Base-by-base conservation (phyloP, 2,113 vertebrate genomes). In the Alexandromys fortis region DNA sequence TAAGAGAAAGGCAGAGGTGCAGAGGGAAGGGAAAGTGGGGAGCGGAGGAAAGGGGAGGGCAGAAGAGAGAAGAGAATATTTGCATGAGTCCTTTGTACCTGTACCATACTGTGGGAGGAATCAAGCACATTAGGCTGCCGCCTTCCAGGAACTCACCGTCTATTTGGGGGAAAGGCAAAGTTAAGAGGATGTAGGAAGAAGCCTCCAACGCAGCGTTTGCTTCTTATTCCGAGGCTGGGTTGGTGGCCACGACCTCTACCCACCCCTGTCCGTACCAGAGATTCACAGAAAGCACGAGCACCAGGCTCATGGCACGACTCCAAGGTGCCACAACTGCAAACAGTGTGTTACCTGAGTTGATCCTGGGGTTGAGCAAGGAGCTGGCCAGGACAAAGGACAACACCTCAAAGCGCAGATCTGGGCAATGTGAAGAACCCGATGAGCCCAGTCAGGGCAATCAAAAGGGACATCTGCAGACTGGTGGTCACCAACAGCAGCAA, bases 1-100 rank as follows among this genome's bases (percentile, higher is more conserved):
- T 7, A 42, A 63, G 24, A 65, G 38, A 85, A 16, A 83, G 13
- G 14, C 24, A 49, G 42, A 77, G 68, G 16, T 70, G 14, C 38
- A 33, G n/a, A 30, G 26, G 16, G 24, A 28, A 26, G 14, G 76
- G 76, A 16, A 22, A 49, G 68, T 22, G 12, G n/a, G 24, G 3
- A 42, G 7, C 8, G 4, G 6, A 17, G 30, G 58, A 42, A 24
- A 28, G n/a, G 24, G 12, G 42, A 11, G 5, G 75, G 22, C 19
- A n/a, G 49, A 10, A 9, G 73, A 4, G 38, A 28, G 33, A 9
- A n/a, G 35, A 26, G 12, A 5, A 6, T 72, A 38, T 45, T 19
- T 42, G n/a, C 35, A 83, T 19, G 1, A 0, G 3, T 70, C 17
- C 45, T 85, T 78, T n/a, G 24, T 0, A 0, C 6, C 65, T 19